These are phyloP conservation scores for Dinomys branickii DNA, from an alignment of 2,113 vertebrate species.

Conservation along the genomic window DNA sequence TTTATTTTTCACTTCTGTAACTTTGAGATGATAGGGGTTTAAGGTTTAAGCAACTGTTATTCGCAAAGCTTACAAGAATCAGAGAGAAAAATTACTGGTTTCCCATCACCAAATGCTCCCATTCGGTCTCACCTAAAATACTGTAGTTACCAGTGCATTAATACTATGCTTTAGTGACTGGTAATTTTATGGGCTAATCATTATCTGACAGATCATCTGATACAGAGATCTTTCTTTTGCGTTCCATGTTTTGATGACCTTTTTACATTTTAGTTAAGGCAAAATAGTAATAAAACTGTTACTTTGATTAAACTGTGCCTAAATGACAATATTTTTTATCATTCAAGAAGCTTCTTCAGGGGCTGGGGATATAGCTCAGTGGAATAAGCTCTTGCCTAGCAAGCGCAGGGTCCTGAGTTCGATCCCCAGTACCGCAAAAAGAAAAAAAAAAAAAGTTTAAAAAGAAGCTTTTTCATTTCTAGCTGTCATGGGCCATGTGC, in stretches of 20 bases:
- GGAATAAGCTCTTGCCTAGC: too few relatives aligned
- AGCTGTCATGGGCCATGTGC: constrained; percentile 10
- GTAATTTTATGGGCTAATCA: constrained; percentile 1
- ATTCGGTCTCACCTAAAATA: background rate
- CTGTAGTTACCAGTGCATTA: background rate
- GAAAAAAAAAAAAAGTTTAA: too few relatives aligned
- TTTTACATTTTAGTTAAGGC: constrained; percentile 31
- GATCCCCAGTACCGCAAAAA: too few relatives aligned
- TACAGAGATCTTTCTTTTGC: background rate
- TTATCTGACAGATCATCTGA: background rate
- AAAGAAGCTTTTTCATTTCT: constrained; percentile 58
- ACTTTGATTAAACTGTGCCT: constrained; percentile 67
- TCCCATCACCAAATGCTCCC: background rate
- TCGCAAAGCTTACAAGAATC: constrained; percentile 52
- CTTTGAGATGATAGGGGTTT: background rate
- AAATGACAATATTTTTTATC: constrained; percentile 50
- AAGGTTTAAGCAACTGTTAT: constrained; percentile 31
- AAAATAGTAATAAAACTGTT: constrained; percentile 58
- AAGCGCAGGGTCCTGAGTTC: too few relatives aligned
- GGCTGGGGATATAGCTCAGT: too few relatives aligned
- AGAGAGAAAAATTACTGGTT: constrained; percentile 27
- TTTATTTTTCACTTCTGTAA: constrained; percentile 48
- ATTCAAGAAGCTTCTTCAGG: constrained; percentile 51
- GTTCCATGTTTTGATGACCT: constrained; percentile 53
- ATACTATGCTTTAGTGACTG: background rate